Evolutionary conservation across 2,113 vertebrate species (phyloP).

Genomic region (Leucosticte australis): DNA sequence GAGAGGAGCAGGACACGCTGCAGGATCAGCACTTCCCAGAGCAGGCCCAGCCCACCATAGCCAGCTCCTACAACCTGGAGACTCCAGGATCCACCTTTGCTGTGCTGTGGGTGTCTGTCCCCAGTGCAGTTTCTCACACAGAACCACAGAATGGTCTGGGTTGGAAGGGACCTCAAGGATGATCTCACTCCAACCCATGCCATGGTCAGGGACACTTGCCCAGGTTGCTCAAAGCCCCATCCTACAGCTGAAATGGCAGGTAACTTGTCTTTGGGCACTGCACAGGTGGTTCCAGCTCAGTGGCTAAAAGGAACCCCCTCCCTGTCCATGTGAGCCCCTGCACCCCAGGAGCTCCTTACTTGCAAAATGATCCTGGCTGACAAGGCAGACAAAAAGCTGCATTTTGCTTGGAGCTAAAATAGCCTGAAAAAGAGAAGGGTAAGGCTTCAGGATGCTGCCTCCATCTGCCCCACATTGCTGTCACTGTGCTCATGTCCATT

Average conservation of each 20-base stretch:
- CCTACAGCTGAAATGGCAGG: not conserved
- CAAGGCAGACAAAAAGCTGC: conserved; percentile 79
- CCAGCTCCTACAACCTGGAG: not conserved
- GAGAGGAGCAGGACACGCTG: not conserved
- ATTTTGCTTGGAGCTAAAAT: conserved; percentile 72
- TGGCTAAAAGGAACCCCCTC: not conserved
- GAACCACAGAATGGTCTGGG: not conserved
- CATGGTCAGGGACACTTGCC: not conserved
- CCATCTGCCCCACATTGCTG: rapidly evolving
- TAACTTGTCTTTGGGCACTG: not conserved
- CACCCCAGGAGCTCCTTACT: conserved; percentile 70
- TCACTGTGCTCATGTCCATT: not conserved
- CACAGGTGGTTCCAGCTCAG: not conserved
- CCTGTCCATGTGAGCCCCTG: not conserved
- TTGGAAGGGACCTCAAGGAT: not conserved
- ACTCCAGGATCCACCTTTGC: not conserved
- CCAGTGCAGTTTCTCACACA: not conserved
- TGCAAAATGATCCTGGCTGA: conserved; percentile 80
- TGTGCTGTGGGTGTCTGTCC: rapidly evolving
- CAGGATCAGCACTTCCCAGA: not conserved
- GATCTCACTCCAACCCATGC: not conserved
- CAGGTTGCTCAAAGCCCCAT: not conserved
- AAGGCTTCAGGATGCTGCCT: not conserved
- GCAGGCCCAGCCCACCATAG: not conserved
- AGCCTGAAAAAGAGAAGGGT: conserved; percentile 68